phyloP scores from a whole-genome alignment of 1,140 invertebrate species.

The Solenopsis invicta region DNA sequence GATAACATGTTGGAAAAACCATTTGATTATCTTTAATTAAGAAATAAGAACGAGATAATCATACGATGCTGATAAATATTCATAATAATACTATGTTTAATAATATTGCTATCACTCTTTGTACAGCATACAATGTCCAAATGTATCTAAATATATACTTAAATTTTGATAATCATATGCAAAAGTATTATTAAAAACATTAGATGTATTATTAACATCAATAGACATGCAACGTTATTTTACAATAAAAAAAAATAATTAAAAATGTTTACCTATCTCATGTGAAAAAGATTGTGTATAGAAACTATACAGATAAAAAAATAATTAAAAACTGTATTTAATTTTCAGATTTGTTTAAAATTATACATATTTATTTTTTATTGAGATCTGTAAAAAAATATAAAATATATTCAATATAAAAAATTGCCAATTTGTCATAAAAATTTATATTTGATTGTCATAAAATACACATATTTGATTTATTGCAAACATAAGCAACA shows the following conservation, averaged over 20 bases:
- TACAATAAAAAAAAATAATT: background rate
- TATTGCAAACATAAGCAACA: background rate
- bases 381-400: background rate
- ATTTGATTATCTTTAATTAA: background rate
- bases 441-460: background rate
- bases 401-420: background rate
- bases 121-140: background rate
- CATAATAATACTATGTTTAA: background rate
- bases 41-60: background rate
- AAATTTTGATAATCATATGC: background rate
- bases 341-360: background rate
- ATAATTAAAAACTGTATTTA: background rate
- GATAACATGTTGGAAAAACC: slow-evolving; percentile 10
- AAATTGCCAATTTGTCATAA: background rate
- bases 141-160: background rate
- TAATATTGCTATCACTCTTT: background rate
- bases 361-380: background rate
- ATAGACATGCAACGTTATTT: background rate
- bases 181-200: background rate
- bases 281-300: background rate
- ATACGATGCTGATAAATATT: background rate
- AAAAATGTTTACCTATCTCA: background rate
- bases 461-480: background rate
- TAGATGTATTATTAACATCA: background rate
- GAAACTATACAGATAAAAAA: background rate